Evolutionary conservation across 2,113 vertebrate genomes (phyloP).

Genomic region (Scortum barcoo): DNA sequence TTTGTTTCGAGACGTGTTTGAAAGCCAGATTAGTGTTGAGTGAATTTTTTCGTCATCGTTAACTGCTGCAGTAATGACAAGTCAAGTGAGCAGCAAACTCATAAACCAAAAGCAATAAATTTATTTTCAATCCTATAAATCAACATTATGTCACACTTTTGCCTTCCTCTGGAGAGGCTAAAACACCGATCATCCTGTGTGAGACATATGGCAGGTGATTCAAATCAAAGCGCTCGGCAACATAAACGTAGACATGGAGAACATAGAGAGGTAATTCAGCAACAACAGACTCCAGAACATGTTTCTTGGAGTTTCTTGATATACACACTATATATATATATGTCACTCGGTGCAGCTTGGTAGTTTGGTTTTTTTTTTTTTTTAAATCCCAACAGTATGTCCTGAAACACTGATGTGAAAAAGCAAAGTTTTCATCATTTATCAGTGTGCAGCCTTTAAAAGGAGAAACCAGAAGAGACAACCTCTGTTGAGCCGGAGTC

Average conservation of each 20-base stretch:
- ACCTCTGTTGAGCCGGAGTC: neutral
- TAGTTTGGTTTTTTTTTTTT: neutral
- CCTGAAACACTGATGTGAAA: neutral
- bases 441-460: neutral
- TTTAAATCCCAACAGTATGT: neutral
- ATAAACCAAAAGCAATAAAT: neutral
- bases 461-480: neutral
- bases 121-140: constrained; percentile 1
- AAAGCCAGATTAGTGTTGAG: neutral
- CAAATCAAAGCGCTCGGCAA: neutral
- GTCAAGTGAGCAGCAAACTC: neutral
- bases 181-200: neutral
- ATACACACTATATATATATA: neutral
- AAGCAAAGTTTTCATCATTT: neutral
- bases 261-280: neutral
- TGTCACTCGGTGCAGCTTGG: neutral
- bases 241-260: neutral
- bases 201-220: neutral
- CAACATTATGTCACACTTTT: neutral
- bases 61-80: neutral
- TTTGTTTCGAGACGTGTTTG: neutral
- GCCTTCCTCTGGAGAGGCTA: neutral
- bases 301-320: neutral
- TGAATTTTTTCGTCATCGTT: neutral
- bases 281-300: neutral